These are phyloP conservation scores for Drosophila parabipectinata DNA, from an alignment of 1,140 invertebrate species.

Conservation along the genomic window DNA sequence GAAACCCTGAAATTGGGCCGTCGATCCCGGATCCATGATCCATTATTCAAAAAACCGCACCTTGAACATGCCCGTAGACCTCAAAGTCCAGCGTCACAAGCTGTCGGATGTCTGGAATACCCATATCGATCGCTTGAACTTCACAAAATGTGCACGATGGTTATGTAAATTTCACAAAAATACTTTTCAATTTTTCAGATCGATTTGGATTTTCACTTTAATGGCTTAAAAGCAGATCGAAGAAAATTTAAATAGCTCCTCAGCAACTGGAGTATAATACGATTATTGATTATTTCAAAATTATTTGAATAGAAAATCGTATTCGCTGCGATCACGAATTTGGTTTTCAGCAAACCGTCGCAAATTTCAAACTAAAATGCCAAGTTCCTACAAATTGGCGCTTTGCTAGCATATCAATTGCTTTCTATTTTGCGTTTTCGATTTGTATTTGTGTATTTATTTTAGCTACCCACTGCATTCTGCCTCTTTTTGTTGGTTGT, in stretches of 20 bases:
- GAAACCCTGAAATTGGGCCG: neutral
- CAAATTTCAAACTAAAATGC: constrained; percentile 73
- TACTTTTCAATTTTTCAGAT: constrained; percentile 41
- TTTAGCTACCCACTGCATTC: constrained; percentile 56
- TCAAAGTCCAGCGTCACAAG: constrained; percentile 93
- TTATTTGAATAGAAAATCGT: constrained; percentile 2
- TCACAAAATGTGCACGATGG: constrained; percentile 12
- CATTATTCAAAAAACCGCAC: constrained; percentile 83
- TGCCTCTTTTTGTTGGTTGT: constrained; percentile 35
- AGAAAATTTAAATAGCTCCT: neutral
- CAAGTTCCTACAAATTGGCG: constrained; percentile 63
- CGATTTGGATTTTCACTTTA: neutral
- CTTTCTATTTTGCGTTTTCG: constrained; percentile 80
- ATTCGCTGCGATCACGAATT: constrained; percentile 25
- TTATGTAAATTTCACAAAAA: constrained; percentile 21
- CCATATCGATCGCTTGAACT: constrained; percentile 84
- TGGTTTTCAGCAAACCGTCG: constrained; percentile 73
- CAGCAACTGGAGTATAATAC: neutral
- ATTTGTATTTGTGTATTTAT: constrained; percentile 77
- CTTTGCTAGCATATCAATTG: constrained; percentile 72
- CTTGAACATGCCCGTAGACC: constrained; percentile 94
- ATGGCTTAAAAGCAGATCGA: neutral
- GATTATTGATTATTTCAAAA: neutral
- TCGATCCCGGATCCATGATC: neutral
- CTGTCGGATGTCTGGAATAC: constrained; percentile 86